Conservation (phyloP, 2,888 invertebrate species). For the Mythimna ferrago region DNA sequence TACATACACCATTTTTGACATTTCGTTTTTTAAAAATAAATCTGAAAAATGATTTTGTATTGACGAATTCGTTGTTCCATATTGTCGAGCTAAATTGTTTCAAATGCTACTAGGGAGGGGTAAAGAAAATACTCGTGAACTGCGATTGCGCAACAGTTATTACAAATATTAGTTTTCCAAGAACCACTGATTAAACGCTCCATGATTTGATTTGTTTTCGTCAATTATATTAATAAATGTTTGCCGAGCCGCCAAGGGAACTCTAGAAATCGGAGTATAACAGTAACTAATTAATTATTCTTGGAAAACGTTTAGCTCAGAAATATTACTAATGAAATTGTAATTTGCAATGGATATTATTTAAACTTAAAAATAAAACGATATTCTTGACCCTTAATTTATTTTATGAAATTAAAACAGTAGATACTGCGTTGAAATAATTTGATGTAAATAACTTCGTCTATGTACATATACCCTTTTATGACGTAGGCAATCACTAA, state of each 20-base stretch:
- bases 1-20: background rate
- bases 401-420: conserved; percentile 6
- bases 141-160: conserved; percentile 23
- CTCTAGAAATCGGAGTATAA: conserved; percentile 44
- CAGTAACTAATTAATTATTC: conserved; percentile 54
- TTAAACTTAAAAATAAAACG: conserved; percentile 22
- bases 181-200: conserved; percentile 28
- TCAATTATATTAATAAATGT: conserved; percentile 28
- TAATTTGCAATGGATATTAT: conserved; percentile 32
- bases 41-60: conserved; percentile 48
- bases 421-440: background rate
- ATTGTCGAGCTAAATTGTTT: conserved; percentile 26
- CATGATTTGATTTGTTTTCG: conserved; percentile 41
- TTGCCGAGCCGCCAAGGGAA: conserved; percentile 13
- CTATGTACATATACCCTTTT: too few relatives aligned
- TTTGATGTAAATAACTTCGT: background rate
- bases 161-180: conserved; percentile 38
- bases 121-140: conserved; percentile 30
- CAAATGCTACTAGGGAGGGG: conserved; percentile 7
- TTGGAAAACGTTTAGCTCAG: conserved; percentile 40
- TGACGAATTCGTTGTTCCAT: conserved; percentile 37
- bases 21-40: conserved; percentile 2
- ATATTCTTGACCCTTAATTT: conserved; percentile 13
- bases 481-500: too few relatives aligned
- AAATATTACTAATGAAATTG: conserved; percentile 37